phyloP scores from a whole-genome alignment of 2,888 invertebrate genomes.

The Papilio elwesi region DNA sequence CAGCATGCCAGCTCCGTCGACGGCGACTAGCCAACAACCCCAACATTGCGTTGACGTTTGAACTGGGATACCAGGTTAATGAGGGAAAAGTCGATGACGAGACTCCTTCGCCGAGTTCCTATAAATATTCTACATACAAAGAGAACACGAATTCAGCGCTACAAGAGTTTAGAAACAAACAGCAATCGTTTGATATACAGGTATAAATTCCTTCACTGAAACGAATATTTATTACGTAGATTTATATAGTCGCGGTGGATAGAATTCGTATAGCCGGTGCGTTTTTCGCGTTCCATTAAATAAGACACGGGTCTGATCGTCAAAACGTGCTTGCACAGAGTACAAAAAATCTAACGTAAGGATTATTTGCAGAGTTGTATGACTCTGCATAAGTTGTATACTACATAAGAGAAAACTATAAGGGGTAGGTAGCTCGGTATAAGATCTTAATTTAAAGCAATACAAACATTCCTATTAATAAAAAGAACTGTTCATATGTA shows the following conservation, averaged over 20 bases:
- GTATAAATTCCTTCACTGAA: slow-evolving; percentile 48
- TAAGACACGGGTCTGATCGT: too few species aligned
- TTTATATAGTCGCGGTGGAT: too few species aligned
- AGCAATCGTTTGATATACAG: slow-evolving; percentile 80
- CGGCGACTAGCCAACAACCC: slow-evolving; percentile 70
- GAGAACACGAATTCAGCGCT: slow-evolving; percentile 63
- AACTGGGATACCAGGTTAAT: slow-evolving; percentile 67
- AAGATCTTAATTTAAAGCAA: neutral
- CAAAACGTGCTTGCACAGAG: too few species aligned
- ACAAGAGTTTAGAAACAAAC: slow-evolving; percentile 77
- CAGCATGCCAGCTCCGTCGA: slow-evolving; percentile 69
- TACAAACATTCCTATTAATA: neutral
- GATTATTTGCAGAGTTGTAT: too few species aligned
- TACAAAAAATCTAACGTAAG: too few species aligned
- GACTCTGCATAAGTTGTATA: too few species aligned
- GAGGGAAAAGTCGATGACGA: slow-evolving; percentile 70
- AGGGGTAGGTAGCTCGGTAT: neutral
- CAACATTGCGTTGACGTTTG: slow-evolving; percentile 67
- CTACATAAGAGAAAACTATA: too few species aligned
- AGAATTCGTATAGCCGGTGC: too few species aligned
- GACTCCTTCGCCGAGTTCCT: slow-evolving; percentile 73
- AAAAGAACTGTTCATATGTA: neutral
- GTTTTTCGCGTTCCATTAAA: too few species aligned
- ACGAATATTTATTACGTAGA: neutral
- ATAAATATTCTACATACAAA: slow-evolving; percentile 58